Conservation (phyloP, 2,888 invertebrate species). For the Formica aserva region DNA sequence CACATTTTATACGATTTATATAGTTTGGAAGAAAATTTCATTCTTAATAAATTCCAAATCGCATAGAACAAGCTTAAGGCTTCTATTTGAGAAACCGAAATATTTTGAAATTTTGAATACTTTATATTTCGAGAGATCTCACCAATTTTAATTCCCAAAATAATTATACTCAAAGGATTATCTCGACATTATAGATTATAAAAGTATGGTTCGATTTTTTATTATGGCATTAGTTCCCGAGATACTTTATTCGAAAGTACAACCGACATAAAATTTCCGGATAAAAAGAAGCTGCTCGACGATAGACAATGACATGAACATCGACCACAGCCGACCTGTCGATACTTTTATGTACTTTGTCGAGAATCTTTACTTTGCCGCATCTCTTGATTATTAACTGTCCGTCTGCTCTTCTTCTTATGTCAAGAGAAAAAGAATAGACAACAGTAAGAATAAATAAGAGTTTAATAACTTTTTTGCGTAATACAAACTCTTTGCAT, state of each 20-base stretch:
- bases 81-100: neutral
- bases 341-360: neutral
- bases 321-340: neutral
- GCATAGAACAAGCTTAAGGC: neutral
- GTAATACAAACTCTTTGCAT: neutral
- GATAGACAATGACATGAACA: slow-evolving; percentile 5
- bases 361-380: neutral
- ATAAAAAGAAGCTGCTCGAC: neutral
- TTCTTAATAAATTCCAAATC: neutral
- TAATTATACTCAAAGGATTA: neutral
- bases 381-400: neutral
- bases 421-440: neutral
- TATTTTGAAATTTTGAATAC: neutral
- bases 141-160: neutral
- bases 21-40: neutral
- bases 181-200: neutral
- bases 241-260: neutral
- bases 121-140: neutral
- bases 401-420: neutral
- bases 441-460: neutral
- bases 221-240: neutral
- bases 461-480: slow-evolving; percentile 7
- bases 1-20: neutral
- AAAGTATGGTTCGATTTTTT: neutral
- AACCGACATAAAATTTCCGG: neutral